Conservation (phyloP, 2,888 invertebrate species). For the Melangyna quadrimaculata region DNA sequence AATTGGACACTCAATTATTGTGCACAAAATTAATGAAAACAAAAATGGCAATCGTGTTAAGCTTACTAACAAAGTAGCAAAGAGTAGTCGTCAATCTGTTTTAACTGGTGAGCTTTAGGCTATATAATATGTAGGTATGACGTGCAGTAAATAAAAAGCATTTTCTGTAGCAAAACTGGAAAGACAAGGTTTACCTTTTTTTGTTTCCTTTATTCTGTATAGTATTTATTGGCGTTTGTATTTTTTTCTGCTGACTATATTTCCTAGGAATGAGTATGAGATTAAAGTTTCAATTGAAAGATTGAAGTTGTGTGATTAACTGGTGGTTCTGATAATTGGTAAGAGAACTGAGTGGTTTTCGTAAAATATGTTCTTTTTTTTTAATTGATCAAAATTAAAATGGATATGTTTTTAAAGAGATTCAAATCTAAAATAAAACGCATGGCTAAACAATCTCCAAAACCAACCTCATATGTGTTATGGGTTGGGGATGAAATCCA, state of each 20-base stretch:
- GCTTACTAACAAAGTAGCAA: slow-evolving; percentile 14
- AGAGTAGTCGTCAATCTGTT: not conserved
- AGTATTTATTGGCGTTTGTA: slow-evolving; percentile 39
- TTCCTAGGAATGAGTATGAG: slow-evolving; percentile 32
- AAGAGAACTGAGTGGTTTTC: no score
- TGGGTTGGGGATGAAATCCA: no score
- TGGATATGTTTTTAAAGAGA: no score
- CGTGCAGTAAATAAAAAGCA: not conserved
- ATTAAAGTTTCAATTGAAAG: not conserved
- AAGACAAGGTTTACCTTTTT: slow-evolving; percentile 33
- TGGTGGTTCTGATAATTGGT: no score
- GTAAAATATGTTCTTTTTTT: no score
- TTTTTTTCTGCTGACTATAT: slow-evolving; percentile 3
- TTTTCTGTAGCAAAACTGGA: slow-evolving; percentile 51
- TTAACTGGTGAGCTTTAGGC: slow-evolving; percentile 23
- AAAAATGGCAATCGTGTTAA: not conserved
- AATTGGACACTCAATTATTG: slow-evolving; percentile 8
- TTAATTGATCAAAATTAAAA: no score
- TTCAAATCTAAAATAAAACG: no score
- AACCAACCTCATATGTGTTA: no score
- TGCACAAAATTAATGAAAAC: not conserved
- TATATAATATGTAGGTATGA: slow-evolving; percentile 15
- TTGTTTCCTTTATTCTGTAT: slow-evolving; percentile 5
- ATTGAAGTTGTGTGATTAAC: not conserved
- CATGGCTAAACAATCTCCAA: no score